A percentile compares a stretch with the other conserved stretches of the same genome.
phyloP scores from a whole-genome alignment of 2,797 vertebrate genomes.

The Micrastur ruficollis region DNA sequence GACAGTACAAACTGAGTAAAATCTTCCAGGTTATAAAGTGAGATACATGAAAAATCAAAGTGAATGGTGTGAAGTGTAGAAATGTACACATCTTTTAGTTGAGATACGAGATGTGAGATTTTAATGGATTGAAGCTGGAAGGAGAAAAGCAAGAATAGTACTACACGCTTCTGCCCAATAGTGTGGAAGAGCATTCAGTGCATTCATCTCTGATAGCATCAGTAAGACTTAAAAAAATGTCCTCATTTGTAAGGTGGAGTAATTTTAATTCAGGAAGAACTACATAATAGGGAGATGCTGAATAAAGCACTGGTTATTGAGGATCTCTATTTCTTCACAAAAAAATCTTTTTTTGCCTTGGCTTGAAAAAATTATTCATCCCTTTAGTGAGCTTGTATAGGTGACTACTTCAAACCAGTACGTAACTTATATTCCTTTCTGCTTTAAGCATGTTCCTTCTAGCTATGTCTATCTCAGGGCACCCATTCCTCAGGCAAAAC shows the following conservation, averaged over 20 bases:
- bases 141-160: neutral
- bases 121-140: conserved; percentile 4
- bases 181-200: neutral
- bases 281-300: neutral
- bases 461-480: neutral
- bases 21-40: neutral
- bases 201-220: neutral
- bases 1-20: neutral
- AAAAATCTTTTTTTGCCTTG: neutral
- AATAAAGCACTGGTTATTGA: neutral
- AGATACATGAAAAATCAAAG: neutral
- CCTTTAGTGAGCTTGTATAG: neutral
- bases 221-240: neutral
- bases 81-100: neutral
- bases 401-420: neutral
- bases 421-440: neutral
- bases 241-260: neutral
- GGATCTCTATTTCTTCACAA: neutral
- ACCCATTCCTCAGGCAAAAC: neutral
- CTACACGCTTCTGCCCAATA: neutral
- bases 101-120: neutral
- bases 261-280: conserved; percentile 1
- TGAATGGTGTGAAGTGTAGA: neutral
- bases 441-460: neutral
- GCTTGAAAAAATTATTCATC: neutral